phyloP scores from a whole-genome alignment of 2,797 vertebrate species.

The Arrhamphus sclerolepis region DNA sequence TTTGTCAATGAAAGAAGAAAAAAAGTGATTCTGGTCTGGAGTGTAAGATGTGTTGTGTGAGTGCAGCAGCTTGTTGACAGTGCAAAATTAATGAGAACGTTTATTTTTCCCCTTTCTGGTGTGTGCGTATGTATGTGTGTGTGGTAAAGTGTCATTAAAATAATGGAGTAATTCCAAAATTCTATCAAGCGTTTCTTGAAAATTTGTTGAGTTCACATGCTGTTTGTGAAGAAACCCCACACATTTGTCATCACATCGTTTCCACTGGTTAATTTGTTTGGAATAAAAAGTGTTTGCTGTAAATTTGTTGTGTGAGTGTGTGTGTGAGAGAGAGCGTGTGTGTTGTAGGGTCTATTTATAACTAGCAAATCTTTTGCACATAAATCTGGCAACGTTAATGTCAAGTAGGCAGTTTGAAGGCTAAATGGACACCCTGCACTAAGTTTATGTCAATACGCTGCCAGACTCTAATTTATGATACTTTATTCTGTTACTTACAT shows the following conservation, averaged over 20 bases:
- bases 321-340: conserved; percentile 18
- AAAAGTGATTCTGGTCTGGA: conserved; percentile 1
- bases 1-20: not conserved
- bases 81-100: conserved; percentile 7
- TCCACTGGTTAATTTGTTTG: conserved; percentile 41
- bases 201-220: conserved; percentile 38
- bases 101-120: not conserved
- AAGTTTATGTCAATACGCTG: conserved; percentile 17
- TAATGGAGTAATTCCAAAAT: conserved; percentile 47
- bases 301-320: not conserved
- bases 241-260: conserved; percentile 39
- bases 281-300: conserved; percentile 53
- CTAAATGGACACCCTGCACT: conserved; percentile 15
- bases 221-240: conserved; percentile 42
- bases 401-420: conserved; percentile 20
- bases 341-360: conserved; percentile 38
- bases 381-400: conserved; percentile 42
- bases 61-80: not conserved
- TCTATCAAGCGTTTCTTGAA: conserved; percentile 38
- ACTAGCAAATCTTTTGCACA: conserved; percentile 46
- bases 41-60: conserved; percentile 3
- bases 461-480: conserved; percentile 18
- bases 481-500: conserved; percentile 13
- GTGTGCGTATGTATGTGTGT: conserved; percentile 15
- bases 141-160: conserved; percentile 26